Base-by-base conservation (phyloP, 2,797 vertebrate genomes). In the Myotis vivesi region DNA sequence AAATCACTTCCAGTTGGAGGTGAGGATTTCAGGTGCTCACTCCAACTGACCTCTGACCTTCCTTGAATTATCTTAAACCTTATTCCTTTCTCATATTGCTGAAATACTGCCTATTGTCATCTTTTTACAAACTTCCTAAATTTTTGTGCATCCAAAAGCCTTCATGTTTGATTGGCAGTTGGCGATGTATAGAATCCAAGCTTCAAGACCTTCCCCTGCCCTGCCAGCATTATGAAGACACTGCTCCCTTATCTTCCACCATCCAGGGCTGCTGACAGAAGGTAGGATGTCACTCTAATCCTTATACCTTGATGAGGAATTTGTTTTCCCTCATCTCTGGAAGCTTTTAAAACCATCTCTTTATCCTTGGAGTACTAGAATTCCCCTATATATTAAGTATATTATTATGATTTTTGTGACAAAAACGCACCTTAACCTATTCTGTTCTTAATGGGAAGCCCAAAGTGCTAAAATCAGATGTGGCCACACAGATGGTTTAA, bases 51-150 rank as follows among this genome's bases (percentile, higher is more conserved):
- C 5, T 71, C 55, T 36, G 28, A 22, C 33, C 10, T 87, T 85
- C 87, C 33, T 87, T 55, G 9, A 16, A 33, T 59, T 83, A 36
- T 88, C 41, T 46, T 38, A 59, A 25, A 20, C 41, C 71, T 83
- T 19, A 84, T 5, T 72, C 6, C 33, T 57, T 71, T 22, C 59
- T 36, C 69, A 23, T 15, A 36, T 25, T 13, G 53, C 36, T 44
- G 0, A 92, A 66, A 87, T 33, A 73, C 25, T 64, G 68, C 62
- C 84, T 69, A 71, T n/a, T 71, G 59, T 0, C 53, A 64, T 22
- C 44, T 82, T 59, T 77, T 36, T 51, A 90, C 16, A 51, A 90
- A 85, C 41, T 90, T 53, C 53, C 85, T 95, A 53, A 77, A 92
- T 59, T 33, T 30, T 25, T 15, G 12, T 13, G n/a, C 7, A n/a